Conservation (phyloP, 2,888 invertebrate species). For the Ephialtes manifestator region DNA sequence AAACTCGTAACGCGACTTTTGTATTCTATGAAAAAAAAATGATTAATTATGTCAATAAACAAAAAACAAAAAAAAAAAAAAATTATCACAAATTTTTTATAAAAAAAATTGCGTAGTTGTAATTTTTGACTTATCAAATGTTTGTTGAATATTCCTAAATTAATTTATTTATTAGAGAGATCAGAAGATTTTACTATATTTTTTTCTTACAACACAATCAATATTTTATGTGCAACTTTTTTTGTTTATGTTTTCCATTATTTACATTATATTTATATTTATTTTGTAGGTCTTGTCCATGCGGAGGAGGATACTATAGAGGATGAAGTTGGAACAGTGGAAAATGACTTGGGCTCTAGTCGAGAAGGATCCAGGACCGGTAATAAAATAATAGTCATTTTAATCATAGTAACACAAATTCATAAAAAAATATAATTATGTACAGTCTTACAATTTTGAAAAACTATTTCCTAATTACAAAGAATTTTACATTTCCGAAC, state of each 20-base stretch:
- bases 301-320: constrained; percentile 86
- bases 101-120: no score
- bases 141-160: no score
- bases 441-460: background rate
- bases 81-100: no score
- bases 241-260: background rate
- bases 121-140: no score
- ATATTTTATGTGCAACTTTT: background rate
- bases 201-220: background rate
- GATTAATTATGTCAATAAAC: no score
- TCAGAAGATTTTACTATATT: no score
- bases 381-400: constrained; percentile 82
- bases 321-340: constrained; percentile 89
- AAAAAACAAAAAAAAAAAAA: no score
- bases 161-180: no score
- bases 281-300: constrained; percentile 79
- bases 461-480: background rate
- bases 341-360: constrained; percentile 93
- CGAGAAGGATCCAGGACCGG: constrained; percentile 96
- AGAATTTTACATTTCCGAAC: background rate
- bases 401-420: background rate
- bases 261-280: background rate
- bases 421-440: background rate
- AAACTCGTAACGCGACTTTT: no score
- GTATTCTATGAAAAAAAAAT: no score